Conservation (phyloP, 2,888 invertebrate genomes). For the Campoplex capitator region DNA sequence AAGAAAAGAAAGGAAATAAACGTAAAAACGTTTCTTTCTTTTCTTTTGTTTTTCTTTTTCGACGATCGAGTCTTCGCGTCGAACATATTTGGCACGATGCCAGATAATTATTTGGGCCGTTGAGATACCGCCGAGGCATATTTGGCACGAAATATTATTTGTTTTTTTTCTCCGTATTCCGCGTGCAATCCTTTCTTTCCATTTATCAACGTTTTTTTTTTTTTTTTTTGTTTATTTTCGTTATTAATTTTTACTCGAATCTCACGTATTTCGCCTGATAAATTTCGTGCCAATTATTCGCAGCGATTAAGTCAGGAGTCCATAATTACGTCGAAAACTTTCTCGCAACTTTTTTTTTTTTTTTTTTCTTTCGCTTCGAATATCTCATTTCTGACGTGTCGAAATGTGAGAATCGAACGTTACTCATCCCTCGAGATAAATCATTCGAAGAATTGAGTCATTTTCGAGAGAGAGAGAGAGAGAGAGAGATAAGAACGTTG, state of each 20-base stretch:
- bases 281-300: neutral
- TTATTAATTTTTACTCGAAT: neutral
- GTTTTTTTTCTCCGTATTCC: neutral
- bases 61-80: neutral
- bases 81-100: slow-evolving; percentile 32
- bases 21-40: too few relatives aligned
- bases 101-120: slow-evolving; percentile 5
- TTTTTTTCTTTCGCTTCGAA: too few relatives aligned
- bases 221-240: neutral
- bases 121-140: slow-evolving; percentile 16
- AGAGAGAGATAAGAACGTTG: too few relatives aligned
- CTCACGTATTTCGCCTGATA: neutral
- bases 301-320: neutral
- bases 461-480: too few relatives aligned
- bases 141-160: slow-evolving; percentile 23
- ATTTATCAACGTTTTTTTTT: neutral
- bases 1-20: too few relatives aligned
- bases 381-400: too few relatives aligned
- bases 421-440: too few relatives aligned
- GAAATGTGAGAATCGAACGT: too few relatives aligned
- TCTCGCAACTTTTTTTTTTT: too few relatives aligned
- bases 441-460: too few relatives aligned
- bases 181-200: neutral
- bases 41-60: neutral
- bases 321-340: too few relatives aligned